These are phyloP conservation scores for Eristalis arbustorum DNA, from an alignment of 2,888 invertebrate genomes.

Conservation along the genomic window DNA sequence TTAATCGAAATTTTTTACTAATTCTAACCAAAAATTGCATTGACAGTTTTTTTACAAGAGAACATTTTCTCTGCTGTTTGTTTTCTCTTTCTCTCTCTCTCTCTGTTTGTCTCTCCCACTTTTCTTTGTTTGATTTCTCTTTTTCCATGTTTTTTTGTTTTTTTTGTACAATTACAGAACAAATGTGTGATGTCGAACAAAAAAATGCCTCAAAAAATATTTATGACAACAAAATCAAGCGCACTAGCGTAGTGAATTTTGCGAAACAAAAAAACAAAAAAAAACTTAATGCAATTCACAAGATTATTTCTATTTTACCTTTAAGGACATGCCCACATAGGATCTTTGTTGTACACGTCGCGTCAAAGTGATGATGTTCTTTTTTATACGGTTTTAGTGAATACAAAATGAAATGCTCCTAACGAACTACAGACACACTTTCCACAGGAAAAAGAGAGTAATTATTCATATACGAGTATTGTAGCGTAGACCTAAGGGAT, in stretches of 20 bases:
- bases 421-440: background rate
- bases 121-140: constrained; percentile 65
- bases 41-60: constrained; percentile 5
- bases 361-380: background rate
- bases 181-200: constrained; percentile 79
- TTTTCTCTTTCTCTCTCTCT: constrained; percentile 47
- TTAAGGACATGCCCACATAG: background rate
- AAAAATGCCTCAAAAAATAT: constrained; percentile 76
- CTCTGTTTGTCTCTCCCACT: constrained; percentile 55
- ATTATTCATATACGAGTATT: background rate
- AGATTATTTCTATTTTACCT: background rate
- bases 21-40: background rate
- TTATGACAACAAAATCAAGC: constrained; percentile 76
- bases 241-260: constrained; percentile 22
- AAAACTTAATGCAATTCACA: too few relatives aligned
- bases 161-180: constrained; percentile 76
- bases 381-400: background rate
- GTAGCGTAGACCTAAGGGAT: background rate
- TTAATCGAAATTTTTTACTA: constrained; percentile 5
- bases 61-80: background rate
- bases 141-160: constrained; percentile 38
- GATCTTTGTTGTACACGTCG: background rate
- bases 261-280: background rate
- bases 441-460: background rate
- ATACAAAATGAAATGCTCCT: background rate